Percentiles rank a stretch among this genome's conserved stretches.
These are phyloP conservation scores for Pterocles gutturalis DNA, from an alignment of 2,113 vertebrate species.

Conservation along the genomic window DNA sequence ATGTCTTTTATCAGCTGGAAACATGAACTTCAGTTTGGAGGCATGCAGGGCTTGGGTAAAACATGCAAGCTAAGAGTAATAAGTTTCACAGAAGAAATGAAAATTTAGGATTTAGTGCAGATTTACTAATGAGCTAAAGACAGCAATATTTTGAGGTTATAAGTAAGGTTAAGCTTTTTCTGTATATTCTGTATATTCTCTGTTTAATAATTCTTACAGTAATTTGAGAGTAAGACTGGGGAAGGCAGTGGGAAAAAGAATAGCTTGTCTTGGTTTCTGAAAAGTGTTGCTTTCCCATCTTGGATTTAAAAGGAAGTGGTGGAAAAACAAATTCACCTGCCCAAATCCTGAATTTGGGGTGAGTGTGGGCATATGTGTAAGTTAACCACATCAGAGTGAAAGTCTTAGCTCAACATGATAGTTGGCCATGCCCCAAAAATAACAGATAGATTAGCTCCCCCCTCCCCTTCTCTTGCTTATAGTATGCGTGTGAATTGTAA, in stretches of 20 bases:
- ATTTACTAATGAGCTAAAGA: neutral
- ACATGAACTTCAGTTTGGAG: neutral
- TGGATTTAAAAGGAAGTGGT: neutral
- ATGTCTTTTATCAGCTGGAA: neutral
- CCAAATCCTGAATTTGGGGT: neutral
- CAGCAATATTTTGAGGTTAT: neutral
- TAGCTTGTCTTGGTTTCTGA: neutral
- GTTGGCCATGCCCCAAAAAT: neutral
- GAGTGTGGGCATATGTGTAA: neutral
- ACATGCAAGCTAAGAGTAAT: neutral
- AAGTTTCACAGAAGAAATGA: neutral
- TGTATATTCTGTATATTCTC: neutral
- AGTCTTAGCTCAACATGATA: neutral
- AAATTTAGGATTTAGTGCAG: neutral
- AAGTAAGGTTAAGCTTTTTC: neutral
- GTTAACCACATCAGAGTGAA: neutral
- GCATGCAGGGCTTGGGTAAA: neutral
- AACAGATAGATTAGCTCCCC: neutral
- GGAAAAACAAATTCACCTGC: neutral
- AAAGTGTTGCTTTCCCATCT: neutral
- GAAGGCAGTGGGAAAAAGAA: neutral
- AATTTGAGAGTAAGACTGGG: neutral
- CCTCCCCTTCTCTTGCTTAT: accelerated
- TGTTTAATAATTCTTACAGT: neutral
- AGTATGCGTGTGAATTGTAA: neutral